phyloP scores from a whole-genome alignment of 1,140 invertebrate genomes.

The Drosophila ohnishii region DNA sequence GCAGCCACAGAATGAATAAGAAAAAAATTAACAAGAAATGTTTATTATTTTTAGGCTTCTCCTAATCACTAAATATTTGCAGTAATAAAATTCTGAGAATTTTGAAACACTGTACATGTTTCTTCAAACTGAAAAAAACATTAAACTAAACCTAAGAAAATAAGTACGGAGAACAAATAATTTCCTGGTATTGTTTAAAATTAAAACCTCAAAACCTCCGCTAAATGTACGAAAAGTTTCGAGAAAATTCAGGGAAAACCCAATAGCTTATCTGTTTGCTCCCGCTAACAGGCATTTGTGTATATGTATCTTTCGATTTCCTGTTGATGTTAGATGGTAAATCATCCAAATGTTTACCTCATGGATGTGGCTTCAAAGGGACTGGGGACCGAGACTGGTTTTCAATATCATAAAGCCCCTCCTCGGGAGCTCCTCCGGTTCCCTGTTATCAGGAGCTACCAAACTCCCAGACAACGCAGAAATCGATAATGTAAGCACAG shows the following conservation, averaged over 20 bases:
- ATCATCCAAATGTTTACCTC: conserved; percentile 21
- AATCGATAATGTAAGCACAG: conserved; percentile 37
- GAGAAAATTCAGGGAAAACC: conserved; percentile 17
- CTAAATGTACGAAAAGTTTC: conserved; percentile 2
- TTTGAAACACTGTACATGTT: background rate
- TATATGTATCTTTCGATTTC: conserved; percentile 33
- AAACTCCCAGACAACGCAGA: conserved; percentile 17
- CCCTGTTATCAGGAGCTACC: conserved; percentile 10
- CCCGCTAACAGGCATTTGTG: background rate
- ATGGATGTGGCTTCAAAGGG: conserved; percentile 13
- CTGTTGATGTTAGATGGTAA: conserved; percentile 31
- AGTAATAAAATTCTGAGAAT: background rate
- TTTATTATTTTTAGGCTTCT: background rate
- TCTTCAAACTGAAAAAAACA: background rate
- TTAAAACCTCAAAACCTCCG: background rate
- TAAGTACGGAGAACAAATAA: background rate
- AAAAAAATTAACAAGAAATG: background rate
- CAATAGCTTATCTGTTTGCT: conserved; percentile 21
- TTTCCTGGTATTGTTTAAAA: conserved; percentile 4
- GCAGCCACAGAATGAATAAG: background rate
- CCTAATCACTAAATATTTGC: background rate
- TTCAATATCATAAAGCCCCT: conserved; percentile 11
- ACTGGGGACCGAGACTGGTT: background rate
- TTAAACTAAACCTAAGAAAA: background rate
- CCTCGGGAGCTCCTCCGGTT: background rate